A percentile compares a stretch with the other conserved stretches of the same genome.
phyloP scores from a whole-genome alignment of 2,888 invertebrate species.

The Schizotus pectinicornis region DNA sequence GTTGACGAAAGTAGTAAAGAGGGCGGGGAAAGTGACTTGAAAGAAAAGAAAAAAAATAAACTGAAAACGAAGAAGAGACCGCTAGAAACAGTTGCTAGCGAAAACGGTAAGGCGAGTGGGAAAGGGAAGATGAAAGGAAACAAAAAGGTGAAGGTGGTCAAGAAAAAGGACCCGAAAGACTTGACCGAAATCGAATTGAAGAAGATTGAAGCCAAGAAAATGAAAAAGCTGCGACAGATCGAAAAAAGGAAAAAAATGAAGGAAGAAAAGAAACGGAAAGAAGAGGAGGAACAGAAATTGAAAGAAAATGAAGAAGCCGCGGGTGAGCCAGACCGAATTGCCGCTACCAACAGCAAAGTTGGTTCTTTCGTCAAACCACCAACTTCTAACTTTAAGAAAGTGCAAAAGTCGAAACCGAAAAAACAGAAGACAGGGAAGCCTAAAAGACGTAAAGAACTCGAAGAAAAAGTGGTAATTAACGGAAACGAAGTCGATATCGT shows the following conservation, averaged over 20 bases:
- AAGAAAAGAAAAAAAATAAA: slow-evolving; percentile 20
- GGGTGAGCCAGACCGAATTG: background rate
- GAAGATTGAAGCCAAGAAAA: slow-evolving; percentile 46
- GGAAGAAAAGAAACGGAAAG: slow-evolving; percentile 38
- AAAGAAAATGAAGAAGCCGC: slow-evolving; percentile 20
- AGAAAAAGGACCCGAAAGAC: slow-evolving; percentile 4
- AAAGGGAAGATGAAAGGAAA: no score
- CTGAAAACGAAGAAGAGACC: slow-evolving; percentile 44
- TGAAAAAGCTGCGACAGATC: slow-evolving; percentile 39
- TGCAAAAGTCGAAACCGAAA: slow-evolving; percentile 19
- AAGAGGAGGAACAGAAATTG: slow-evolving; percentile 36
- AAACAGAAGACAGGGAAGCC: background rate
- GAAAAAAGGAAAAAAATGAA: slow-evolving; percentile 36
- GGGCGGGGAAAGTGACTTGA: no score
- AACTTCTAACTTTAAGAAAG: no score
- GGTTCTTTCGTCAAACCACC: background rate
- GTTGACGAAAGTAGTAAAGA: no score
- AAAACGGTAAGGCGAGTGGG: no score
- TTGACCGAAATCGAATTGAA: slow-evolving; percentile 37
- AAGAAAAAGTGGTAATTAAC: slow-evolving; percentile 63
- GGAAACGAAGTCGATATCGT: slow-evolving; percentile 68
- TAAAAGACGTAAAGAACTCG: slow-evolving; percentile 8
- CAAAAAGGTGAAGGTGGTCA: no score
- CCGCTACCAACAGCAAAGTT: slow-evolving; percentile 14
- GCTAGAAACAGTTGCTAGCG: no score